These are phyloP conservation scores for Formica selysi DNA, from an alignment of 1,140 invertebrate species.

Conservation along the genomic window DNA sequence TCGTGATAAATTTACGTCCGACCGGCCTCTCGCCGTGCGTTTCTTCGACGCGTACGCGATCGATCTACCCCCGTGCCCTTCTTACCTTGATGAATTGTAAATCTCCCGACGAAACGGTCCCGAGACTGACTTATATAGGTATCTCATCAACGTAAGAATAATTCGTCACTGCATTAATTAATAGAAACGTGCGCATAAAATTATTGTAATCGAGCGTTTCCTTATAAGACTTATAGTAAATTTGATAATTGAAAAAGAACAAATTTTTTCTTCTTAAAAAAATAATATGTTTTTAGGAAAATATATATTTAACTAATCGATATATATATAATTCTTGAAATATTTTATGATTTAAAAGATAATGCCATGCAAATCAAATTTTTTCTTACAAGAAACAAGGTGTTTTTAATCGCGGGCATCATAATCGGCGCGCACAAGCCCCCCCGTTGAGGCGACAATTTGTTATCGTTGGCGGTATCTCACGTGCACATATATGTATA, in stretches of 20 bases:
- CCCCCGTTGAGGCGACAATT: constrained; percentile 48
- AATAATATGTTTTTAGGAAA: background rate
- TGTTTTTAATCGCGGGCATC: constrained; percentile 22
- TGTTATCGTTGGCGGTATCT: constrained; percentile 30
- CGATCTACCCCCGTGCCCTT: constrained; percentile 73
- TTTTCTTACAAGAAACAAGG: background rate
- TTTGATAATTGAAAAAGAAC: background rate
- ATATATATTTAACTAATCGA: background rate
- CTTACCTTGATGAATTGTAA: constrained; percentile 63
- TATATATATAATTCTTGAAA: background rate
- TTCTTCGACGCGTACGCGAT: constrained; percentile 70
- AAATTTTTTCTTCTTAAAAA: background rate
- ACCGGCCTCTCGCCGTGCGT: constrained; percentile 45
- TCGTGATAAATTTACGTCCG: constrained; percentile 83
- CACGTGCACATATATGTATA: background rate
- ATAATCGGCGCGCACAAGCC: constrained; percentile 11
- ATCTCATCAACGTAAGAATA: constrained; percentile 8
- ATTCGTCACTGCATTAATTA: constrained; percentile 16
- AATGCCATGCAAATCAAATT: background rate
- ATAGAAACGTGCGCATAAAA: constrained; percentile 2
- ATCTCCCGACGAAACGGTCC: constrained; percentile 44
- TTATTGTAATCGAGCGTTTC: background rate
- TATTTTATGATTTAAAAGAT: background rate
- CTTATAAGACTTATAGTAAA: background rate
- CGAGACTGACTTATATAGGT: background rate